Base-by-base conservation (phyloP, 2,888 invertebrate species). In the Augiades crinisus region DNA sequence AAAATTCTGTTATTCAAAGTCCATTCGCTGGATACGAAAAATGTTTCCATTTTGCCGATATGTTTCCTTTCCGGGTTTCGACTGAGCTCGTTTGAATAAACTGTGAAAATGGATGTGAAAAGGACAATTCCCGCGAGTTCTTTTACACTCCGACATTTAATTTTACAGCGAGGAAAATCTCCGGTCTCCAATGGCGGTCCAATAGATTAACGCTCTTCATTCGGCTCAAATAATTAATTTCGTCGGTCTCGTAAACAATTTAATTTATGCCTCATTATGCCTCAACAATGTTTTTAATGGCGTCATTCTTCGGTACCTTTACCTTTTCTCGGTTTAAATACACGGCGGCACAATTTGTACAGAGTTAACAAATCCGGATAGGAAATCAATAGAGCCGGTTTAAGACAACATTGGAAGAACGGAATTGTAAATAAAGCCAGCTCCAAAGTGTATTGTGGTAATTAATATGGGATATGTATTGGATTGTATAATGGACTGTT, bases 91-190 rank as follows among this genome's bases (percentile, higher is more conserved):
- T 38, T 52, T 45, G 51, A 52, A 38, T 52, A 45, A 52, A 38
- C 38, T 38, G 51, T 51, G 38, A 51, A 51, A 51, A 51, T 51
- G 30, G 31, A 44, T 38, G 51, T 38, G 44, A 43, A 51, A 37
- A 14, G 44, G 34, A 44, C 37, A 45, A 36, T 51, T 31, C 43
- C 36, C 30, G 43, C 10, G 30, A 10, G 36, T 44, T 44, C 37
- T 50, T 50, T 36, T 22, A 36, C 12, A 31, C 36, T 22, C 31
- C 14, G n/a, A 50, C 43, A 36, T 51, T 51, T 51, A 36, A 51
- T 51, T 51, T 51, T 44, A 30, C 43, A 41, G 27, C 19, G 43
- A 30, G 37, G 21, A 51, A 51, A 51, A 51, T 44, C 47, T 38
- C 38, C 37, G 30, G 44, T 31, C 21, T 43, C 44, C 30, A 37